These are phyloP conservation scores for Leucophenga montana DNA, from an alignment of 2,888 invertebrate species.

Conservation along the genomic window DNA sequence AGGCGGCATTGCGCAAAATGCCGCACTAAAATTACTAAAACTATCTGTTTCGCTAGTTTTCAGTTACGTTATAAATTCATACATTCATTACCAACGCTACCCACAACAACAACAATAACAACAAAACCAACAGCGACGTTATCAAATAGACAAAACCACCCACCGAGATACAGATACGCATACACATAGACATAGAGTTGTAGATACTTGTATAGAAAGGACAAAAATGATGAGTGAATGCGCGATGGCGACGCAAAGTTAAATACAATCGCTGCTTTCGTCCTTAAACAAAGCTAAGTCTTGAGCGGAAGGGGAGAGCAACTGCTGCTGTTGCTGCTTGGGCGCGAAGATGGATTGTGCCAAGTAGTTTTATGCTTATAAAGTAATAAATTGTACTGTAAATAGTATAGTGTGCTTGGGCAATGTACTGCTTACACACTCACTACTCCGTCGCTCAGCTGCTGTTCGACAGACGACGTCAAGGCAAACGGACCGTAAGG, in stretches of 20 bases:
- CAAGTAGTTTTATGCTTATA: slow-evolving; percentile 59
- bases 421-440: not conserved
- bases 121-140: no score
- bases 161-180: not conserved
- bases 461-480: slow-evolving; percentile 44
- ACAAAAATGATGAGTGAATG: not conserved
- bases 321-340: not conserved
- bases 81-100: slow-evolving; percentile 63
- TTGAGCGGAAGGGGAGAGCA: not conserved
- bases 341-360: slow-evolving; percentile 44
- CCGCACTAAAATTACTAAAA: slow-evolving; percentile 57
- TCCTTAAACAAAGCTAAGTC: slow-evolving; percentile 58
- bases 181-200: not conserved
- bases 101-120: no score
- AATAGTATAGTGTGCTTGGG: slow-evolving; percentile 52
- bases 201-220: not conserved
- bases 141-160: not conserved
- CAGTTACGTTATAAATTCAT: slow-evolving; percentile 68
- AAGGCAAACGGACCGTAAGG: slow-evolving; percentile 18
- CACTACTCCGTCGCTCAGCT: not conserved
- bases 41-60: slow-evolving; percentile 66
- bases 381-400: slow-evolving; percentile 68
- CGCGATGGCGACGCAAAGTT: slow-evolving; percentile 47
- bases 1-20: slow-evolving; percentile 25
- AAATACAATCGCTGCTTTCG: slow-evolving; percentile 59